Percentiles rank a stretch among this genome's conserved stretches.
Conservation (phyloP, 2,113 vertebrate species). For the Athene noctua region DNA sequence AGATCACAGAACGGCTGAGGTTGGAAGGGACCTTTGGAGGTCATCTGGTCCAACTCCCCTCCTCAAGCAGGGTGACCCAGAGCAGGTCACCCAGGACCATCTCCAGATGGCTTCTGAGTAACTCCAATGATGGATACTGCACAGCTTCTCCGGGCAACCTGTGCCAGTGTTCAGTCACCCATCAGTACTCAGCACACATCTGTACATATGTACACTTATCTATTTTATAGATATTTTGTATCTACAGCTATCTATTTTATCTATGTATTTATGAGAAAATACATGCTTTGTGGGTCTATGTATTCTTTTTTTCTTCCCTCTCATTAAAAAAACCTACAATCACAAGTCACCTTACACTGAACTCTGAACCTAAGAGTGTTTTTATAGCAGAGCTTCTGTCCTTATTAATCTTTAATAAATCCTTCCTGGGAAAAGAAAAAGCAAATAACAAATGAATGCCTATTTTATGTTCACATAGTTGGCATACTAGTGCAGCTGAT, state of each 20-base stretch:
- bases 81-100: background rate
- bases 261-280: background rate
- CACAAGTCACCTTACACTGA: background rate
- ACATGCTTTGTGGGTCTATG: background rate
- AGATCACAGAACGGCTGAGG: background rate
- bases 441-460: background rate
- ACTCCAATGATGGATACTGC: background rate
- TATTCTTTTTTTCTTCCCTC: background rate
- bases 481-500: background rate
- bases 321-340: background rate
- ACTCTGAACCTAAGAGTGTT: background rate
- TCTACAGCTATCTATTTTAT: background rate
- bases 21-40: background rate
- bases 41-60: background rate
- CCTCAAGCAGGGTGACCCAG: background rate
- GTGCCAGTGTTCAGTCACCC: background rate
- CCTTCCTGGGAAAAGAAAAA: background rate
- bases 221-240: background rate
- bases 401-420: background rate
- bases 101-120: background rate
- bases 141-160: background rate
- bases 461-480: background rate
- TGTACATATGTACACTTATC: fast-evolving
- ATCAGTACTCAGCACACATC: too few species aligned
- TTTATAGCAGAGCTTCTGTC: background rate